Evolutionary conservation across 2,888 invertebrate genomes (phyloP).

Genomic region (Biston stratarius): DNA sequence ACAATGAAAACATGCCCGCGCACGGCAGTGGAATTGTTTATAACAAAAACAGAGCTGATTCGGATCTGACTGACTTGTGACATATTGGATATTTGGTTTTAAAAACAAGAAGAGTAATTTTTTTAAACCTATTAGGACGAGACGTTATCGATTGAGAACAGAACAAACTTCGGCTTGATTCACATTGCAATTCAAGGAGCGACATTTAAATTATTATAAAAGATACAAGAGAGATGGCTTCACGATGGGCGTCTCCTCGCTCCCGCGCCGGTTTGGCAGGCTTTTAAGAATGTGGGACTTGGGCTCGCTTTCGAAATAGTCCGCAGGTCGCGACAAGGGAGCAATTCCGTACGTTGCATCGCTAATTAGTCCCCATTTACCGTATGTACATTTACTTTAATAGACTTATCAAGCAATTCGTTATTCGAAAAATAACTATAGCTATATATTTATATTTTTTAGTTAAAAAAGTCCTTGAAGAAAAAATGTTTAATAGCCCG

Average conservation of each 20-base stretch:
- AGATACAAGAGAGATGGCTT: conserved; percentile 41
- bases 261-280: conserved; percentile 71
- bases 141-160: too few species aligned
- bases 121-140: too few species aligned
- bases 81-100: too few species aligned
- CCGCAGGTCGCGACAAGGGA: conserved; percentile 55
- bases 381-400: conserved; percentile 30
- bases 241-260: conserved; percentile 50
- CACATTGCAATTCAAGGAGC: conserved; percentile 39
- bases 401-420: conserved; percentile 24
- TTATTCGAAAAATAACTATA: not conserved
- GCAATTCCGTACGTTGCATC: conserved; percentile 60
- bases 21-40: too few species aligned
- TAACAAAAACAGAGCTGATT: too few species aligned
- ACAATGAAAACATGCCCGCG: too few species aligned
- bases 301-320: conserved; percentile 78
- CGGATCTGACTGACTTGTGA: too few species aligned
- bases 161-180: not conserved
- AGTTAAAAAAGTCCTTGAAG: conserved; percentile 7
- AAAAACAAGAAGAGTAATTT: too few species aligned
- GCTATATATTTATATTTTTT: not conserved
- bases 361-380: conserved; percentile 43
- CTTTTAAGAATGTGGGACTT: conserved; percentile 78
- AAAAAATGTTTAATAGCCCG: not conserved
- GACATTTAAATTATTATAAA: conserved; percentile 43